phyloP scores from a whole-genome alignment of 2,888 invertebrate species.

The Sphaerophoria taeniata region DNA sequence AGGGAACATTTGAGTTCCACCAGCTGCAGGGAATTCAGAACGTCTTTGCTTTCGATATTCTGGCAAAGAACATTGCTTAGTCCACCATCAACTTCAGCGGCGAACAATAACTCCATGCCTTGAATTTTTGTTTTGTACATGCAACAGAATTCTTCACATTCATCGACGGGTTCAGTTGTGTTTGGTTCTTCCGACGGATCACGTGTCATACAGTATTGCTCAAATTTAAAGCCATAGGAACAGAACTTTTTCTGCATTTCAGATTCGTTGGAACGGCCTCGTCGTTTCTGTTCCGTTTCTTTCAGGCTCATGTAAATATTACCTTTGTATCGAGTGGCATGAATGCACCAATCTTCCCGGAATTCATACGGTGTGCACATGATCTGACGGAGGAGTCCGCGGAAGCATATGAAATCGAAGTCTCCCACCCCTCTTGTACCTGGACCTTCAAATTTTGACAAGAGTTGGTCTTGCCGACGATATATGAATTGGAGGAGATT shows the following conservation, averaged over 20 bases:
- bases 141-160: conserved; percentile 87
- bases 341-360: conserved; percentile 88
- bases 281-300: conserved; percentile 85
- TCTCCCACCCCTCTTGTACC: conserved; percentile 70
- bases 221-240: conserved; percentile 91
- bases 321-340: conserved; percentile 86
- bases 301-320: conserved; percentile 88
- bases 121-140: conserved; percentile 86
- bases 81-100: conserved; percentile 90
- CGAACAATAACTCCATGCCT: conserved; percentile 86
- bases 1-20: conserved; percentile 89
- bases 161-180: conserved; percentile 85
- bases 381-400: conserved; percentile 87
- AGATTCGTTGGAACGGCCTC: conserved; percentile 82
- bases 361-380: conserved; percentile 88
- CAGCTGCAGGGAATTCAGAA: conserved; percentile 83
- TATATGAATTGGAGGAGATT: conserved; percentile 76
- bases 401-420: conserved; percentile 86
- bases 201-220: conserved; percentile 88
- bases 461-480: conserved; percentile 71
- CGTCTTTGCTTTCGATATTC: conserved; percentile 56
- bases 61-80: conserved; percentile 73
- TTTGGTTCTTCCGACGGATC: conserved; percentile 77
- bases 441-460: conserved; percentile 2
- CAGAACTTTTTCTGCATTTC: conserved; percentile 84